These are phyloP conservation scores for Cyaniris semiargus DNA, from an alignment of 2,888 invertebrate species.

Conservation along the genomic window DNA sequence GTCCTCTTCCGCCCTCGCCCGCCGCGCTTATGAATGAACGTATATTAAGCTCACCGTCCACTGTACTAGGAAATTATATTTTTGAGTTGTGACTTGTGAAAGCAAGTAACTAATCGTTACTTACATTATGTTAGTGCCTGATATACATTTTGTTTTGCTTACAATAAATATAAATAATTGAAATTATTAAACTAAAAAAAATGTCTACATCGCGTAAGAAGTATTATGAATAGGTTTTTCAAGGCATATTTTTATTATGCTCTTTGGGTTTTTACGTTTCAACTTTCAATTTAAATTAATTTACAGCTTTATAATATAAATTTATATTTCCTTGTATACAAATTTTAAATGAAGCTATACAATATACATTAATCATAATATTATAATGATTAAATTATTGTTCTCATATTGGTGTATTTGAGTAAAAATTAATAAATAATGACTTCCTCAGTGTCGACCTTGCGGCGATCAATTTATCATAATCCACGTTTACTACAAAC, in stretches of 20 bases:
- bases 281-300: too few relatives aligned
- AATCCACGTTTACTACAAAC: constrained; percentile 3
- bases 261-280: too few relatives aligned
- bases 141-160: too few relatives aligned
- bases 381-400: background rate
- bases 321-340: background rate
- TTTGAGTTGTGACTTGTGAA: background rate
- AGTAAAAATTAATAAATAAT: constrained; percentile 6
- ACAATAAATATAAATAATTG: too few relatives aligned
- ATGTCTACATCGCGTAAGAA: too few relatives aligned
- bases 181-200: too few relatives aligned
- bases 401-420: constrained; percentile 1
- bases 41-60: constrained; percentile 11
- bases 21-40: constrained; percentile 32
- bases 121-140: too few relatives aligned
- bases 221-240: too few relatives aligned
- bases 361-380: background rate
- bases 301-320: too few relatives aligned
- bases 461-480: constrained; percentile 1
- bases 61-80: background rate
- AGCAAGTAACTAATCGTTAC: background rate
- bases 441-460: constrained; percentile 4
- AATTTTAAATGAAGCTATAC: background rate
- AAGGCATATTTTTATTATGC: too few relatives aligned
- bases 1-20: background rate